Base-by-base conservation (phyloP, 2,888 invertebrate genomes). In the Drosophila emarginata region DNA sequence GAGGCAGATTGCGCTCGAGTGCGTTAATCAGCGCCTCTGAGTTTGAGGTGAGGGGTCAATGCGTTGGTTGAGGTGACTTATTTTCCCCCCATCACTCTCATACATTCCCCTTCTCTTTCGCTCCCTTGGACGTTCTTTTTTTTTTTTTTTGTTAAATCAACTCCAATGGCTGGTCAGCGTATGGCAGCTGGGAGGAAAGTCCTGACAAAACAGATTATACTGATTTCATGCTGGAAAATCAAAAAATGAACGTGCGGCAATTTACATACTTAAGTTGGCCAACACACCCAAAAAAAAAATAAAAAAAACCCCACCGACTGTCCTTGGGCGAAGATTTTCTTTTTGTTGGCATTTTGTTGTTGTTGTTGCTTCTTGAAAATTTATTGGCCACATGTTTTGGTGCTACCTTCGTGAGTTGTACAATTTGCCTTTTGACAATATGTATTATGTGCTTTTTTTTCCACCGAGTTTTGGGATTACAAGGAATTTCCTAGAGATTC, bases 231-330 rank as follows among this genome's bases (percentile, higher is more conserved):
- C 84, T 88, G 82, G 64, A 81, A 88, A 88, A 87, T 87, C 86
- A 88, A 88, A 88, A 85, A 88, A 88, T 86, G 83, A 88, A 85
- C 88, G 88, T 88, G 85, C 88, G 88, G 79, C 85, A 88, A 85
- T 85, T 85, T 85, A 81, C 85, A 85, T 88, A 84, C 88, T 79
- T 89, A 85, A 86, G 84, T 88, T 80, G 73, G 56, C 39, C 45
- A 45, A 21, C 45, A 45, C 45, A 45, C 11, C 45, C 45, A 45
- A 45, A 40, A 45, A 40, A 26, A 26, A 26, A 26, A 26, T 4
- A 26, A 26, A 26, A 26, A 26, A 26, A 15, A 14, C 11, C 21
- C 21, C 45, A 9, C 4, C 37, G 37, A 2, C 18, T 15, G 11
- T 45, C 67, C 40, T 15, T 40, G 6, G 5, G 14, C 28, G 6